phyloP scores from a whole-genome alignment of 2,113 vertebrate genomes.

The Chloropsis cyanopogon region DNA sequence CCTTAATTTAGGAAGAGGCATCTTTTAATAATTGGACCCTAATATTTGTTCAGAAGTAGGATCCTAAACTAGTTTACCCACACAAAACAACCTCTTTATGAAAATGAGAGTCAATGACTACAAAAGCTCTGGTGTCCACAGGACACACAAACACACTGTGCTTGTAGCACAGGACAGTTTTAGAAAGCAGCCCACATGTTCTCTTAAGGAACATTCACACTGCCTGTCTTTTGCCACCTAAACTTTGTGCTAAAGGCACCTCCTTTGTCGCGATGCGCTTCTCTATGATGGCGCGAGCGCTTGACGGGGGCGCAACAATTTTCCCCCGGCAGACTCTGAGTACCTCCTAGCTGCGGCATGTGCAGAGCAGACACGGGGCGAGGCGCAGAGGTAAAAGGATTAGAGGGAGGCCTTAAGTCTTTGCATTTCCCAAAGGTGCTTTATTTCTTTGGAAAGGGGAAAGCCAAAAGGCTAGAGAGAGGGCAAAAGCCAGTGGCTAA shows the following conservation, averaged over 20 bases:
- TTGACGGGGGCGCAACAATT: no score
- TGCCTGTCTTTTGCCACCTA: neutral
- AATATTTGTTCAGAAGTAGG: neutral
- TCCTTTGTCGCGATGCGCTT: no score
- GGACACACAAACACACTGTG: neutral
- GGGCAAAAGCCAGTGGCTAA: no score
- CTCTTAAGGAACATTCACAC: neutral
- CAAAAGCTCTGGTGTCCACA: neutral
- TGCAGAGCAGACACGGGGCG: no score
- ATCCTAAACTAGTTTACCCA: neutral
- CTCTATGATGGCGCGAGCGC: no score
- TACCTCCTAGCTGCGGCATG: no score
- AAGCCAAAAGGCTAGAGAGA: no score
- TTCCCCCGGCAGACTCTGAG: no score
- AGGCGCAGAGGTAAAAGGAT: no score
- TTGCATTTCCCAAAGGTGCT: no score
- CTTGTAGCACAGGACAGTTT: neutral
- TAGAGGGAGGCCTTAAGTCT: no score
- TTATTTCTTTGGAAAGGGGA: no score
- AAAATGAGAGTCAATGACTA: neutral
- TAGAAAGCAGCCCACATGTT: neutral
- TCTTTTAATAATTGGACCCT: neutral
- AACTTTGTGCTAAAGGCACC: neutral
- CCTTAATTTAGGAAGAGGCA: neutral
- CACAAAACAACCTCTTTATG: neutral